Evolutionary conservation across 2,113 vertebrate species (phyloP).

Genomic region (Uria aalge): DNA sequence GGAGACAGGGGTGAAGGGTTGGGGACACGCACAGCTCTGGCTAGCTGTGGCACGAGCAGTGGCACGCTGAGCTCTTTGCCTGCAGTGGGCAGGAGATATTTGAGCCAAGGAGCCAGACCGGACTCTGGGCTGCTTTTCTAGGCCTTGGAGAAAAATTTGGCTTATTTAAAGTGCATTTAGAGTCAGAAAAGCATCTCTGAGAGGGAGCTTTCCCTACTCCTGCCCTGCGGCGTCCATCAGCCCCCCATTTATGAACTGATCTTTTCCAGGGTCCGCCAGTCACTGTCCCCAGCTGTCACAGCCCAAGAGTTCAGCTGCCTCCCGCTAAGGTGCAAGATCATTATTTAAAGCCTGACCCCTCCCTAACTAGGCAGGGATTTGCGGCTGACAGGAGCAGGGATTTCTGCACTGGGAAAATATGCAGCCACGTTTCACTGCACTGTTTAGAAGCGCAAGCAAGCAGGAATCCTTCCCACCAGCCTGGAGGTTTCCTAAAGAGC

Average conservation of each 20-base stretch:
- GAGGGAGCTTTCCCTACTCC: background rate
- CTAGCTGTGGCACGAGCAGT: background rate
- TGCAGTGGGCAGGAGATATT: background rate
- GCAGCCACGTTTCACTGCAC: fast-evolving
- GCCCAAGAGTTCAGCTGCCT: background rate
- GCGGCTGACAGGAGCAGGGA: background rate
- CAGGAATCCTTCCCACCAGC: background rate
- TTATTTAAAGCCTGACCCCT: background rate
- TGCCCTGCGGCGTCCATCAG: background rate
- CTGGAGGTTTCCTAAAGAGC: background rate
- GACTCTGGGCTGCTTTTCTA: background rate
- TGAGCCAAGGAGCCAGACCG: background rate
- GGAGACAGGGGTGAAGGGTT: background rate
- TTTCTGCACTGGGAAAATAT: background rate
- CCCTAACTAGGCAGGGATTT: fast-evolving
- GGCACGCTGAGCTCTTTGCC: background rate
- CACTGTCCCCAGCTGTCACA: background rate
- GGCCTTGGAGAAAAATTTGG: background rate
- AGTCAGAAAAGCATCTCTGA: slow-evolving; percentile 12
- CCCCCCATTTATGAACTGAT: background rate
- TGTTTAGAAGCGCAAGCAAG: background rate
- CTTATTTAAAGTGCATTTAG: slow-evolving; percentile 48
- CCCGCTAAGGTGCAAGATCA: background rate
- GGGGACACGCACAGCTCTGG: background rate
- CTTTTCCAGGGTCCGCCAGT: background rate